Conservation (phyloP, 2,797 vertebrate genomes). For the Clarias pachynema region DNA sequence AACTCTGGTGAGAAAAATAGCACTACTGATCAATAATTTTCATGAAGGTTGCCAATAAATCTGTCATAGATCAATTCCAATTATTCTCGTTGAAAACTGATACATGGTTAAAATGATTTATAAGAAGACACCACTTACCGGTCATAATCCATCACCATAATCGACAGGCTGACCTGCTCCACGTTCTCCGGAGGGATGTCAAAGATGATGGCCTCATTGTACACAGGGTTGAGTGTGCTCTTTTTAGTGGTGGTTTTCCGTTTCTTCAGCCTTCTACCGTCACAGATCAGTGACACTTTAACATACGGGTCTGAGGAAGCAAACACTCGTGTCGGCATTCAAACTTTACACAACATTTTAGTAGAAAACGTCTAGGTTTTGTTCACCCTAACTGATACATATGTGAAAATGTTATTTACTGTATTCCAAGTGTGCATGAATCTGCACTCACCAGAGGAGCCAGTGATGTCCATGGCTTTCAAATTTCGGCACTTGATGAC, state of each 20-base stretch:
- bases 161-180: slow-evolving; percentile 96
- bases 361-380: neutral
- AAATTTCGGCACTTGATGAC: slow-evolving; percentile 99
- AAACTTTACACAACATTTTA: neutral
- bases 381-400: neutral
- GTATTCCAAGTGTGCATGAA: neutral
- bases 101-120: neutral
- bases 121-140: slow-evolving; percentile 74
- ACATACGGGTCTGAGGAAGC: slow-evolving; percentile 88
- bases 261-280: slow-evolving; percentile 92
- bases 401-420: neutral
- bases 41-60: neutral
- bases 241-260: slow-evolving; percentile 96
- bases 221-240: slow-evolving; percentile 91
- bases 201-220: slow-evolving; percentile 98
- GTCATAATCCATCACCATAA: slow-evolving; percentile 97
- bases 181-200: slow-evolving; percentile 98
- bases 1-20: slow-evolving; percentile 75
- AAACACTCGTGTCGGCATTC: neutral
- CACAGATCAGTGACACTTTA: slow-evolving; percentile 95
- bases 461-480: slow-evolving; percentile 99
- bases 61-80: neutral
- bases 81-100: neutral
- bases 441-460: slow-evolving; percentile 85
- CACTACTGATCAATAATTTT: neutral